Conservation (phyloP, 1,140 invertebrate species). For the Pseudomyrmex sp. region DNA sequence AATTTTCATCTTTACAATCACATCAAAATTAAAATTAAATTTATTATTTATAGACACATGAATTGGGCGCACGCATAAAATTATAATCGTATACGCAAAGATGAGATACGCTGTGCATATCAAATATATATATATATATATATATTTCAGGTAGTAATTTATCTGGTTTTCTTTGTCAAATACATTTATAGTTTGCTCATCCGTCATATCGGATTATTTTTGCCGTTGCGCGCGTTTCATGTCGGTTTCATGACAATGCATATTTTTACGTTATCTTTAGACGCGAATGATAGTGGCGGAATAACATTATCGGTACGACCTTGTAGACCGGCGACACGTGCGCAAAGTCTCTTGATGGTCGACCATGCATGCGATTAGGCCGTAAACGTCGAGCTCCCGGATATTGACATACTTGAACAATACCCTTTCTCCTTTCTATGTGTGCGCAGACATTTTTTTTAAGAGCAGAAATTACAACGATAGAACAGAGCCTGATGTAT, state of each 20-base stretch:
- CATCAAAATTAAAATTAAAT: too few species aligned
- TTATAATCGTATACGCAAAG: too few species aligned
- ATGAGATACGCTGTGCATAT: too few species aligned
- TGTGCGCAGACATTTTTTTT: slow-evolving; percentile 1
- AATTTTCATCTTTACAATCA: too few species aligned
- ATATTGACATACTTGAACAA: slow-evolving; percentile 33
- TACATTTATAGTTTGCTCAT: neutral
- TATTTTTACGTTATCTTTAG: slow-evolving; percentile 45
- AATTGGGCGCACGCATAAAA: too few species aligned
- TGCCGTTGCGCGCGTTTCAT: neutral
- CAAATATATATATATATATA: too few species aligned
- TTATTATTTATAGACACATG: too few species aligned
- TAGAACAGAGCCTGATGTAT: neutral
- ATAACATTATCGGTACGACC: slow-evolving; percentile 40
- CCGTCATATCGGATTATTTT: slow-evolving; percentile 18
- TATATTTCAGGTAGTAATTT: too few species aligned
- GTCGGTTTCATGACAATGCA: slow-evolving; percentile 22
- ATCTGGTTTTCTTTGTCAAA: neutral
- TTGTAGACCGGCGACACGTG: slow-evolving; percentile 23
- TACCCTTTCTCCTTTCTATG: too few species aligned
- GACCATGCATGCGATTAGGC: slow-evolving; percentile 40
- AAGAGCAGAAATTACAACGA: neutral
- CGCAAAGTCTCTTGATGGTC: slow-evolving; percentile 9
- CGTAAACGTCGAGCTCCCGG: slow-evolving; percentile 4
- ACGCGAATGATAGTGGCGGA: slow-evolving; percentile 3